These are phyloP conservation scores for Elanus axillaris DNA, from an alignment of 2,113 vertebrate species.

Conservation along the genomic window DNA sequence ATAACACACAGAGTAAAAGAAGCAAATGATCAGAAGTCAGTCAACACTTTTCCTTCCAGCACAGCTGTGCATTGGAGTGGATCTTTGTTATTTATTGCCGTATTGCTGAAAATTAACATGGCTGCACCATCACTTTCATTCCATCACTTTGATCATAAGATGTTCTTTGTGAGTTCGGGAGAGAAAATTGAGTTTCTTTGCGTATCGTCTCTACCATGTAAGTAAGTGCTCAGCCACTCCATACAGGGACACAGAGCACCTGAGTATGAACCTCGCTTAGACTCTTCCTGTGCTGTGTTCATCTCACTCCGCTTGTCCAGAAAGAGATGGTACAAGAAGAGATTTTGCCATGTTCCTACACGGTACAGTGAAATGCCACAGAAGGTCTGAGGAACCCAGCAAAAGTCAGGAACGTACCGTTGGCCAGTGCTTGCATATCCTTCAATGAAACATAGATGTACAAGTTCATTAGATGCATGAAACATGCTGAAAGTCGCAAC, in stretches of 20 bases:
- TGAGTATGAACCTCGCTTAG: not conserved
- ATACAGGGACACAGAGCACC: not conserved
- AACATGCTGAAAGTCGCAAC: not conserved
- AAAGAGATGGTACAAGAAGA: not conserved
- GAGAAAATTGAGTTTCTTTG: not conserved
- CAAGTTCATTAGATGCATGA: not conserved
- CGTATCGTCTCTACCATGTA: not conserved
- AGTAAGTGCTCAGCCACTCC: not conserved
- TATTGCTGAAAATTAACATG: not conserved
- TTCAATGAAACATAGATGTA: not conserved
- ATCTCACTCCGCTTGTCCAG: not conserved
- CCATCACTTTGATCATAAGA: not conserved
- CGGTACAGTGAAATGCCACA: not conserved
- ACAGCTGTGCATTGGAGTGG: not conserved
- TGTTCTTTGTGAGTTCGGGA: not conserved
- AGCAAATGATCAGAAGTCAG: not conserved
- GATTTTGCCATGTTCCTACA: not conserved
- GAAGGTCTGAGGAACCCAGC: not conserved
- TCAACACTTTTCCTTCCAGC: not conserved
- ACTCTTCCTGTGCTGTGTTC: not conserved
- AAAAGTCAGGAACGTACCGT: rapidly evolving
- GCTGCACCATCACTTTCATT: not conserved
- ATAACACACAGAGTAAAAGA: not conserved
- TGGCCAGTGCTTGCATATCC: not conserved
- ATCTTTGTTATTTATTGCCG: not conserved